Percentiles rank a stretch among this genome's conserved stretches.
These are phyloP conservation scores for Periplaneta americana DNA, from an alignment of 1,140 invertebrate genomes.

Conservation along the genomic window DNA sequence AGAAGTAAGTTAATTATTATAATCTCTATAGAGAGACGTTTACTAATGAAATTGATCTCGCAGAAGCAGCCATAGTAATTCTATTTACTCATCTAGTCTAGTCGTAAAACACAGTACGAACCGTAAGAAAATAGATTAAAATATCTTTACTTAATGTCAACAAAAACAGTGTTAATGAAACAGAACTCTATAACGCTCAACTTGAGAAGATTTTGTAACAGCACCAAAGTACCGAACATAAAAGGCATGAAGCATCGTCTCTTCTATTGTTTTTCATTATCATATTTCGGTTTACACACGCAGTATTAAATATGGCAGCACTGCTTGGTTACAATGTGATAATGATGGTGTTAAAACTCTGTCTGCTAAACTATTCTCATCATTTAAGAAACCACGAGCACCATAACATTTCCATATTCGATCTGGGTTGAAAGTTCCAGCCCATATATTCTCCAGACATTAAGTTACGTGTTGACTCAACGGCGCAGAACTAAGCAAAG, in stretches of 20 bases:
- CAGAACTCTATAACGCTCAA: too few species aligned
- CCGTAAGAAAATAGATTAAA: too few species aligned
- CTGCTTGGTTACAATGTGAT: neutral
- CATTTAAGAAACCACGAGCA: neutral
- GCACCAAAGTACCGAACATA: too few species aligned
- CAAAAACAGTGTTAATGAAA: too few species aligned
- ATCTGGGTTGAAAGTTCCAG: neutral
- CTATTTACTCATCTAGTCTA: too few species aligned
- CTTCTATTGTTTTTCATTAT: neutral
- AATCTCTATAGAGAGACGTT: too few species aligned
- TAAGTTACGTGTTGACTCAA: neutral
- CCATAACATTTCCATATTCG: constrained; percentile 2
- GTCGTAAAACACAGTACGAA: too few species aligned
- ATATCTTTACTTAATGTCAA: too few species aligned
- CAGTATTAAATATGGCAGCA: neutral
- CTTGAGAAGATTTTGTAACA: too few species aligned
- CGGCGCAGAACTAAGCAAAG: neutral
- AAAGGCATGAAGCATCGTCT: neutral
- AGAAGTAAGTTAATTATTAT: too few species aligned
- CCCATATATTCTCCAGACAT: neutral
- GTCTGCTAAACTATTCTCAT: neutral
- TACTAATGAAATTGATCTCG: too few species aligned
- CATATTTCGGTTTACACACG: neutral
- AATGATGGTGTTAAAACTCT: neutral
- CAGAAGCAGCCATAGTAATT: too few species aligned